phyloP scores from a whole-genome alignment of 2,797 vertebrate genomes.

The Anisognathus igniventris region DNA sequence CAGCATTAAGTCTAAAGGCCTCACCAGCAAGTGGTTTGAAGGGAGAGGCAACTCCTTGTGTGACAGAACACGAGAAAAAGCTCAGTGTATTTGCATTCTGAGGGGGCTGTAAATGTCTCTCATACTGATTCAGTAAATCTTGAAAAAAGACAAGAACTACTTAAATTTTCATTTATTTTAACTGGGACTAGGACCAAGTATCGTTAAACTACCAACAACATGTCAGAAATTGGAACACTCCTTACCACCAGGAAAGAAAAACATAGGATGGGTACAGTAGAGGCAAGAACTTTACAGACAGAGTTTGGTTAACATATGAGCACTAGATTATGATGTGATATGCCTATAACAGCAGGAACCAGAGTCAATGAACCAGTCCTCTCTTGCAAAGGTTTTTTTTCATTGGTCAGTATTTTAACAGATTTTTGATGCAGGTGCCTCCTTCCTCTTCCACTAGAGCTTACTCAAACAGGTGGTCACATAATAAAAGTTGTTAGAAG shows the following conservation, averaged over 20 bases:
- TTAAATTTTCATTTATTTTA: neutral
- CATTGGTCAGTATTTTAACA: neutral
- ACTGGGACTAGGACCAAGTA: neutral
- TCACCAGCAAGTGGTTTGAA: neutral
- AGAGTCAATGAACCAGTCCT: neutral
- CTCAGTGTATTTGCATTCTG: neutral
- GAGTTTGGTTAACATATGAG: neutral
- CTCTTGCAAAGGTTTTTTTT: neutral
- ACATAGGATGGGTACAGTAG: neutral
- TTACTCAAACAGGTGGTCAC: neutral
- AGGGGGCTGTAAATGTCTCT: neutral
- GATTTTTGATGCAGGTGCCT: neutral
- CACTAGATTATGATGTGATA: neutral
- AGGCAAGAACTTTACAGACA: neutral
- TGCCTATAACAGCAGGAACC: neutral
- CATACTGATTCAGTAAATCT: neutral
- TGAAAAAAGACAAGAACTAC: neutral
- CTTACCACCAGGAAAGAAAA: neutral
- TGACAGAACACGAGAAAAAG: neutral
- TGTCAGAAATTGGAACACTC: neutral
- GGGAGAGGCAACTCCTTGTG: fast-evolving
- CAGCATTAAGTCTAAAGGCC: neutral
- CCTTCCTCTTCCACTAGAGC: neutral
- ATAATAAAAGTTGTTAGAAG: neutral
- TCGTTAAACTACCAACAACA: neutral